Base-by-base conservation (phyloP, 1,140 invertebrate genomes). In the Agrilus planipennis region DNA sequence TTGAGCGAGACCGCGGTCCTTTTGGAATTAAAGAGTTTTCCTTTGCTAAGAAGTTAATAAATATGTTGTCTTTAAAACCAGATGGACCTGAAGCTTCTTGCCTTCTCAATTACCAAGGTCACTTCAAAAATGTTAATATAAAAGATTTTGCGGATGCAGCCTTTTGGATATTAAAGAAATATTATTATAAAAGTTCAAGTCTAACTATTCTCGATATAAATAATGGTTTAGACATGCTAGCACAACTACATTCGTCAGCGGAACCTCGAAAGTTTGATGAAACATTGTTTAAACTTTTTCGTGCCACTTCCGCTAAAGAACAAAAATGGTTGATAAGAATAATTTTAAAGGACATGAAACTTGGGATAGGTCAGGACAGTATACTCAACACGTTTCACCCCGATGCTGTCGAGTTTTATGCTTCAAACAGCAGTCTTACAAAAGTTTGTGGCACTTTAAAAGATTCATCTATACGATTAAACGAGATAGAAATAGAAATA, bases 271-370 rank as follows among this genome's bases (percentile, higher is more conserved):
- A 36, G 25, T 30, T 17, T 12, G 57, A 59, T 39, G 44, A 40
- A 43, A 39, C 40, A 61, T 57, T 52, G 53, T 61, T 47, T 41
- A 57, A 46, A 35, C 44, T 57, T 14, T 66, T 69, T 41, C 51
- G 57, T 35, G 45, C 53, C 35, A 44, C 63, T 14, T 47, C 60
- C 1, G 44, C 52, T 19, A 44, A 58, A 39, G 57, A 54, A 25
- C 44, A 47, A 22, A 57, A 53, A 50, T 60, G 57, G 57, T 46
- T 94, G 0, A 82, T 91, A 2, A 67, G 88, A 46, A 81, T 95
- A 35, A 74, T 96, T 30, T 60, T 95, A 3, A 93, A 93, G 63
- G 76, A 86, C 34, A 63, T 91, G 51, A 77, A 75, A 52, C 59
- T 91, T 4, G 78, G 79, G 0, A 63, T 91, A 32, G 73, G 79